Evolutionary conservation across 2,888 invertebrate genomes (phyloP), one percentile per base, ranked within the genome.

Genomic region (Oxycera nigricornis): DNA sequence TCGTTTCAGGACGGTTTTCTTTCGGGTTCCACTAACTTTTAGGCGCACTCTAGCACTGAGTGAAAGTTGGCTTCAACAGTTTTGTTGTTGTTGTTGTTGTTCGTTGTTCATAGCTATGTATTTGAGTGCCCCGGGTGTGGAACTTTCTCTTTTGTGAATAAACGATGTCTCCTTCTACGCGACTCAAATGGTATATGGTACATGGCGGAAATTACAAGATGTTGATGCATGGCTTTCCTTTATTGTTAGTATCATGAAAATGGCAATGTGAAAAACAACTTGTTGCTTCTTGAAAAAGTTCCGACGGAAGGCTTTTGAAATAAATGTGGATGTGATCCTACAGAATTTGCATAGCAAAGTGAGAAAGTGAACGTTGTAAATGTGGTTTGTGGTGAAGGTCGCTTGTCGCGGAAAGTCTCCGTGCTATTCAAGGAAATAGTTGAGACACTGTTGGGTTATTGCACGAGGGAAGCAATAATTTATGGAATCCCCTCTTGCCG

Each of bases 181-280:
- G 46, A 46, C n/a, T n/a, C n/a, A n/a, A n/a, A n/a, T n/a, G n/a
- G n/a, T n/a, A n/a, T 46, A 17, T 46, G 11, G 14, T 46, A 46
- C 46, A 46, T 46, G 46, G 14, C 46, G 17, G 11, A 35, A 46
- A 46, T 46, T 46, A 17, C 14, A 46, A 14, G 46, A 46, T 46
- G 46, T 46, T 46, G 17, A 46, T 46, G 14, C 14, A n/a, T 46
- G 46, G 14, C 46, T 46, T n/a, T n/a, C 17, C 46, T n/a, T 17
- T 3, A 7, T 46, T 46, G 46, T 46, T 46, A 46, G 46, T 17
- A 46, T 11, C 11, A 46, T 2, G 46, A 46, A 46, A n/a, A 57
- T 26, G 24, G 57, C 24, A 55, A 57, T 28, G 57, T 57, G 26
- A 22, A 57, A 57, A 28, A 57, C 57, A 26, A 57, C 57, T 57